Base-by-base conservation (phyloP, 1,140 invertebrate genomes). In the Zaprionus gabonicus region DNA sequence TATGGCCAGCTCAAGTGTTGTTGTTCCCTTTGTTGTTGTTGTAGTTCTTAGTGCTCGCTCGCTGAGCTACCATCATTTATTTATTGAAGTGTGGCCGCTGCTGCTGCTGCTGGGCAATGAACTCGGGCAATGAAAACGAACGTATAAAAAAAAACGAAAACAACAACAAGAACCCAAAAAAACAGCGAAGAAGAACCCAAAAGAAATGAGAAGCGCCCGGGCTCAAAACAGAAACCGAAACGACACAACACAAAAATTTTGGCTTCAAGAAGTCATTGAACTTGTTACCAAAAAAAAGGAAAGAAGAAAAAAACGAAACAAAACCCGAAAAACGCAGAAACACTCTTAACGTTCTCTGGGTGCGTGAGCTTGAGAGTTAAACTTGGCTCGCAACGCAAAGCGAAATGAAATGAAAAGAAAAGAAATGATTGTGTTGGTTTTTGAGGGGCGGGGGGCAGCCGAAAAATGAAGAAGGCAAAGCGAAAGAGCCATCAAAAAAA, bases 111-210 rank as follows among this genome's bases (percentile, higher is more conserved):
- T 80, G 81, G 84, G 81, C 85, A 88, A 88, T 88, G 85, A 88
- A 88, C 85, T 88, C 84, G 72, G 90, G 85, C 85, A 88, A 88
- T 90, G 85, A 88, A 88, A 88, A 88, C 85, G 85, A 88, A 88
- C 78, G 85, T 90, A 81, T 90, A 90, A 88, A 90, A 90, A 90
- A 88, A 81, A 82, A 88, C 78, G 84, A 88, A 81, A 88, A 90
- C 81, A 88, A 88, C 81, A 88, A 88, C 81, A 65, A 83, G 81
- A 83, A 83, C 63, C 71, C 31, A 34, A 73, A 76, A 66, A 56
- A 66, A 56, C 51, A 60, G 59, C 65, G 78, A 75, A 78, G 49
- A 75, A 76, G 51, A 79, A 67, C 58, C 63, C 63, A 58, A 71
- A 75, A 74, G 80, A 72, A 76, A 76, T 70, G 68, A 73, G 44